Conservation (phyloP, 2,888 invertebrate genomes). For the Caenorhabditis japonica region DNA sequence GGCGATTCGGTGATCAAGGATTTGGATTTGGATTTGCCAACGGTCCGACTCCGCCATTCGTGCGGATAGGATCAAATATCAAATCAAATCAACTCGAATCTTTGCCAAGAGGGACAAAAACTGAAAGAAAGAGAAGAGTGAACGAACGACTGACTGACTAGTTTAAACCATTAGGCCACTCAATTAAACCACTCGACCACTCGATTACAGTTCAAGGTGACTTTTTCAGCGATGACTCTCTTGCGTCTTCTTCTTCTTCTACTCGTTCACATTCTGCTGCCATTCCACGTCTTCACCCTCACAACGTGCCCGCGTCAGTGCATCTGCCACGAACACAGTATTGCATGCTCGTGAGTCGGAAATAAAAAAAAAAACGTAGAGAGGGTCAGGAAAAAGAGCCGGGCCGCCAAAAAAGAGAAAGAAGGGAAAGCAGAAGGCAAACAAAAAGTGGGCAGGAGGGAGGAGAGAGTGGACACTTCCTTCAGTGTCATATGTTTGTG, state of each 20-base stretch:
- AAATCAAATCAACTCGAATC: neutral
- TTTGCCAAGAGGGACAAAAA: no score
- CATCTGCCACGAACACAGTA: slow-evolving; percentile 61
- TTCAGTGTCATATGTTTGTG: slow-evolving; percentile 24
- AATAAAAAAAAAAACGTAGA: neutral
- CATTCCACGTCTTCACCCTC: slow-evolving; percentile 7
- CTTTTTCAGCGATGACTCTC: slow-evolving; percentile 32
- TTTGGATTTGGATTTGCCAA: no score
- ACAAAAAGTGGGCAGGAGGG: slow-evolving; percentile 10
- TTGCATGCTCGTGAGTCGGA: slow-evolving; percentile 65
- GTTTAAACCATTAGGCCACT: no score
- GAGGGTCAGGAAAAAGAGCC: neutral
- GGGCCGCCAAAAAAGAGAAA: slow-evolving; percentile 2
- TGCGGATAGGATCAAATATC: slow-evolving; percentile 9
- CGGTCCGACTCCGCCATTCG: no score
- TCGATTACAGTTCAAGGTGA: no score
- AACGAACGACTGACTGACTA: neutral
- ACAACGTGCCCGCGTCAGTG: slow-evolving; percentile 66
- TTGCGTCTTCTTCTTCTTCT: slow-evolving; percentile 11
- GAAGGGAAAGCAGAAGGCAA: neutral
- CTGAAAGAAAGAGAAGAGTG: neutral
- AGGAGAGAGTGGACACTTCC: slow-evolving; percentile 32
- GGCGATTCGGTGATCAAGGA: neutral
- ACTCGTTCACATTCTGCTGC: neutral
- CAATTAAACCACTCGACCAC: no score